These are phyloP conservation scores for Incurvaria masculella DNA, from an alignment of 2,888 invertebrate species.

Conservation along the genomic window DNA sequence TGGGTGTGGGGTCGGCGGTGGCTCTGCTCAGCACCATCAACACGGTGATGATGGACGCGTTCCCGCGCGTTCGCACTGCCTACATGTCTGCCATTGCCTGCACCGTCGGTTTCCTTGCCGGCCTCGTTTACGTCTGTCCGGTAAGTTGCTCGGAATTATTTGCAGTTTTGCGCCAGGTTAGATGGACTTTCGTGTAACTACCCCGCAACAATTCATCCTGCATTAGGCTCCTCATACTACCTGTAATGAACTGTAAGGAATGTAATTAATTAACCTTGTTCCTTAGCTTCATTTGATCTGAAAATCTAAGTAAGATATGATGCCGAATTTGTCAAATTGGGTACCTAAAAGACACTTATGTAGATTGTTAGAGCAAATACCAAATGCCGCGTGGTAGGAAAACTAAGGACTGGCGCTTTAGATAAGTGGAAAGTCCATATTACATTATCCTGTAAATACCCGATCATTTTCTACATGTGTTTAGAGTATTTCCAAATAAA, in stretches of 20 bases:
- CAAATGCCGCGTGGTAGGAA: too few relatives aligned
- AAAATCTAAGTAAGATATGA: neutral
- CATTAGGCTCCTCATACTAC: too few relatives aligned
- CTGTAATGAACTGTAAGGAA: too few relatives aligned
- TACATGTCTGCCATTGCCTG: conserved; percentile 57
- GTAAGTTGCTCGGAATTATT: conserved; percentile 43
- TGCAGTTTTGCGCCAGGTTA: neutral
- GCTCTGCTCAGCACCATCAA: conserved; percentile 67
- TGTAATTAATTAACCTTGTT: conserved; percentile 1
- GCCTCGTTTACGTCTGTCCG: conserved; percentile 72
- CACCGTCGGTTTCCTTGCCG: conserved; percentile 57
- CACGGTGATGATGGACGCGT: conserved; percentile 66
- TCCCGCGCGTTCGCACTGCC: conserved; percentile 58
- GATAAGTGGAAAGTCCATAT: too few relatives aligned
- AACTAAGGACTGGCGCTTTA: too few relatives aligned
- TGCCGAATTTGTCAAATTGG: neutral
- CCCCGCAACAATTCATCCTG: too few relatives aligned
- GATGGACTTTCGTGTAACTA: too few relatives aligned
- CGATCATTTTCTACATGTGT: too few relatives aligned
- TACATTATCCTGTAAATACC: too few relatives aligned
- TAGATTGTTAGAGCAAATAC: too few relatives aligned
- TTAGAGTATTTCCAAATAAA: too few relatives aligned
- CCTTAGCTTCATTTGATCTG: neutral
- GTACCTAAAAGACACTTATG: too few relatives aligned
- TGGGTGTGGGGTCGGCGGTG: conserved; percentile 74